phyloP scores from a whole-genome alignment of 2,113 vertebrate genomes.

The Pelvicachromis taeniatus region DNA sequence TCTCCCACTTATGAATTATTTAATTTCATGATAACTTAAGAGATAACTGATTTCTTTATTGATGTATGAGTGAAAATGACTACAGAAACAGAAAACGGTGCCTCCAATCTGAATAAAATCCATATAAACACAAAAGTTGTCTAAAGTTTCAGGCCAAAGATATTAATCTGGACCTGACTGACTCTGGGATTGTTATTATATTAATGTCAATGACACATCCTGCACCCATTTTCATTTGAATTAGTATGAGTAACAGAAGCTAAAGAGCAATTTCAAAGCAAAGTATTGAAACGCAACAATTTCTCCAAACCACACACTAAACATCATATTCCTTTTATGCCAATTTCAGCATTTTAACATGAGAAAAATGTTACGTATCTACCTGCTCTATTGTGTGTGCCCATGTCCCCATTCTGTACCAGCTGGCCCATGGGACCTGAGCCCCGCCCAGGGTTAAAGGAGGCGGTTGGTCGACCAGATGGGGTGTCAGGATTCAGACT shows the following conservation, averaged over 20 bases:
- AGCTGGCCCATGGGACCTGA: conserved; percentile 80
- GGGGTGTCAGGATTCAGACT: conserved; percentile 80
- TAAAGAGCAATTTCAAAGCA: background rate
- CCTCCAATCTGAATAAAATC: background rate
- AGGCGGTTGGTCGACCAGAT: conserved; percentile 56
- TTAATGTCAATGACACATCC: background rate
- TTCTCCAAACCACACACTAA: background rate
- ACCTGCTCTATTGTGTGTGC: conserved; percentile 89
- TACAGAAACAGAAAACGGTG: background rate
- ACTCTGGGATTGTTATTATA: background rate
- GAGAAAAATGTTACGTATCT: background rate
- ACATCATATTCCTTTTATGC: background rate
- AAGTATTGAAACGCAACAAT: background rate
- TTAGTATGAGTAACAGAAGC: background rate
- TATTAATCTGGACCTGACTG: background rate
- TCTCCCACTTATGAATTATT: background rate
- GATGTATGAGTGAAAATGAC: background rate
- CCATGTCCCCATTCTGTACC: conserved; percentile 92
- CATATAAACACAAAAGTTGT: background rate
- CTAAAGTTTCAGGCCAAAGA: background rate
- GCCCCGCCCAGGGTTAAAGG: conserved; percentile 94
- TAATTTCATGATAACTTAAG: background rate
- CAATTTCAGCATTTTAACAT: background rate
- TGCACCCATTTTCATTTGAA: background rate
- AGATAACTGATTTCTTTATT: background rate